phyloP scores from a whole-genome alignment of 1,140 invertebrate genomes.

The Adoxophyes honmai region DNA sequence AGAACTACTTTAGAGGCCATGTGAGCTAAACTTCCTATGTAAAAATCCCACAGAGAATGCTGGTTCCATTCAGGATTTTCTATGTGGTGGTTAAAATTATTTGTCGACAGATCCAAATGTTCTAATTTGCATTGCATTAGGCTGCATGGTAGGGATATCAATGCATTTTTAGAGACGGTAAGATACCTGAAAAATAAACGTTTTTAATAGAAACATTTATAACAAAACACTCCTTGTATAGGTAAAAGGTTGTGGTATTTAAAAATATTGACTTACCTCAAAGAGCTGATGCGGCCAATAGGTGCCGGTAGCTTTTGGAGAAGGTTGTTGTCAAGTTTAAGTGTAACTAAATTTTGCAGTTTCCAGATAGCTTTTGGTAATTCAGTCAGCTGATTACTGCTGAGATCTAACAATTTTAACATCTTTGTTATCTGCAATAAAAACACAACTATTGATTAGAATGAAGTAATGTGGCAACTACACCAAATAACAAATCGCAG shows the following conservation, averaged over 20 bases:
- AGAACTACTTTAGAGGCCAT: conserved; percentile 53
- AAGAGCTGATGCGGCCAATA: conserved; percentile 56
- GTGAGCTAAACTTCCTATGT: conserved; percentile 53
- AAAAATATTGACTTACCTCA: conserved; percentile 49
- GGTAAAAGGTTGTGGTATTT: not conserved
- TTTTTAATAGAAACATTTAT: too few species aligned
- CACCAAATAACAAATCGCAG: too few species aligned
- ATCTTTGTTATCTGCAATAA: conserved; percentile 65
- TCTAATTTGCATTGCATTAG: conserved; percentile 76
- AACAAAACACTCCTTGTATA: not conserved
- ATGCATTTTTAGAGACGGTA: conserved; percentile 74
- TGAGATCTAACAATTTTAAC: conserved; percentile 80
- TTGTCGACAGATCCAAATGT: conserved; percentile 77
- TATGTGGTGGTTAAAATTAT: conserved; percentile 62
- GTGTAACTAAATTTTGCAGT: conserved; percentile 75
- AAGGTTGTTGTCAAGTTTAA: conserved; percentile 77
- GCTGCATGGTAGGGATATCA: conserved; percentile 77
- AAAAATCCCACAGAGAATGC: conserved; percentile 64
- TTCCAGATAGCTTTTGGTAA: conserved; percentile 81
- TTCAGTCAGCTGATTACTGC: conserved; percentile 78
- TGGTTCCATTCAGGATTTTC: conserved; percentile 41
- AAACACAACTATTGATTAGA: too few species aligned
- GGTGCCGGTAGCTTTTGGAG: conserved; percentile 62
- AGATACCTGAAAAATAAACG: conserved; percentile 63
- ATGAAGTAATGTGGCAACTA: too few species aligned